Evolutionary conservation across 2,113 vertebrate species (phyloP), one percentile per base, ranked within the genome.

Genomic region (Bucco capensis): DNA sequence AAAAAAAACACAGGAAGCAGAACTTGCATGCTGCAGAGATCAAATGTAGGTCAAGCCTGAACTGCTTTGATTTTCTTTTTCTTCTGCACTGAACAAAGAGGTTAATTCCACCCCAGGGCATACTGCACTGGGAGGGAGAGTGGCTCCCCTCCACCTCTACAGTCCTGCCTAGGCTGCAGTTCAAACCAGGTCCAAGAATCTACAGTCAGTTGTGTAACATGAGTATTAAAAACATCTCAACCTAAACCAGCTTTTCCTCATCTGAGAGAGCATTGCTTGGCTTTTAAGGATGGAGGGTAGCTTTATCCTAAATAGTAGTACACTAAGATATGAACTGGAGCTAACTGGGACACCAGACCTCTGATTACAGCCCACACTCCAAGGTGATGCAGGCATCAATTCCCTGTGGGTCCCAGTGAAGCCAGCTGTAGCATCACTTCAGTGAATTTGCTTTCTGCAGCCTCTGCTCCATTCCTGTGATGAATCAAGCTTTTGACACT

Each of bases 1-100:
- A 77, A 88, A 76, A 12, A 72, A 89, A 76, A 12, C 0, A 3
- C 64, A 91, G 82, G 89, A 92, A 87, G 67, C 67, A 75, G 51
- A 88, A 83, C 64, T 64, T 71, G 51, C 64, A 33, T 9, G 19
- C 44, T 78, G 24, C 67, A 64, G 62, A 31, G 72, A 88, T 82
- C 71, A 86, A 95, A 95, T 71, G 72, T 91, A 96, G 88, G 89
- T 95, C 91, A 94, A 28, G 8, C 7, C 64, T 40, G 6, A 37
- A 50, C n/a, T 67, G 24, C 88, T 91, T 83, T 77, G 51, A 54
- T 3, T 38, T 19, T 30, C 66, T 77, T n/a, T 70, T 89, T 54
- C 71, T 69, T 86, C 72, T 80, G 60, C 72, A 71, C 27, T 89
- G 75, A 86, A 31, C 79, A 95, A 82, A 85, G 89, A 91, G 47